Conservation (phyloP, 2,888 invertebrate genomes). For the Conomelus anceps region DNA sequence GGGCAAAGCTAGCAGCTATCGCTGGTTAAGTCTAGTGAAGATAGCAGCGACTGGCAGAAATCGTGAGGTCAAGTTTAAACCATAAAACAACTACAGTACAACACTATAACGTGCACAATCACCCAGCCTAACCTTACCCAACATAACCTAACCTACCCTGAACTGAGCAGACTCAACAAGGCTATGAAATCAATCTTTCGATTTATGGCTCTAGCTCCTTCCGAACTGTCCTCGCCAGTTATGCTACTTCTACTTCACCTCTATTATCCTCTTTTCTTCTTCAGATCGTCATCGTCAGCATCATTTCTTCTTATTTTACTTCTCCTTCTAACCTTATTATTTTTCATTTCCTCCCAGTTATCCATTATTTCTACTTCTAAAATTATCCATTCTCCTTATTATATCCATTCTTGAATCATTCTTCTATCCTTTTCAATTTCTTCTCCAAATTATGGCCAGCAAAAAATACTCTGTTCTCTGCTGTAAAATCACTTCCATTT, state of each 20-base stretch:
- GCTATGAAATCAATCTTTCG: background rate
- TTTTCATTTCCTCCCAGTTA: no score
- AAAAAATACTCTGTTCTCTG: no score
- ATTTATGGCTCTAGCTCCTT: background rate
- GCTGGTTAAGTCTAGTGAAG: background rate
- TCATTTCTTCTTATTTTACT: no score
- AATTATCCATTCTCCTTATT: no score
- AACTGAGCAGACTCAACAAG: background rate
- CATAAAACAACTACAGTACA: background rate
- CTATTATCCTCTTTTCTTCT: background rate
- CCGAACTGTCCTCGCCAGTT: background rate
- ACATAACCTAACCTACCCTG: background rate
- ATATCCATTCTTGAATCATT: no score
- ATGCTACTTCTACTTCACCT: no score
- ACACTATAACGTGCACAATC: background rate
- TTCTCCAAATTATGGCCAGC: no score
- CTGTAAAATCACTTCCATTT: no score
- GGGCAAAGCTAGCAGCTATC: background rate
- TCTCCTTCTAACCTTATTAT: no score
- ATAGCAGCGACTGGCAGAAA: background rate
- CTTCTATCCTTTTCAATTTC: no score
- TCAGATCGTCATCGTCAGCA: background rate
- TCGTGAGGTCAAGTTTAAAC: background rate
- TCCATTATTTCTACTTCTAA: no score
- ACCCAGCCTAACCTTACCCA: background rate